These are phyloP conservation scores for Dicroscelio sp. DNA, from an alignment of 2,888 invertebrate species.

Conservation along the genomic window DNA sequence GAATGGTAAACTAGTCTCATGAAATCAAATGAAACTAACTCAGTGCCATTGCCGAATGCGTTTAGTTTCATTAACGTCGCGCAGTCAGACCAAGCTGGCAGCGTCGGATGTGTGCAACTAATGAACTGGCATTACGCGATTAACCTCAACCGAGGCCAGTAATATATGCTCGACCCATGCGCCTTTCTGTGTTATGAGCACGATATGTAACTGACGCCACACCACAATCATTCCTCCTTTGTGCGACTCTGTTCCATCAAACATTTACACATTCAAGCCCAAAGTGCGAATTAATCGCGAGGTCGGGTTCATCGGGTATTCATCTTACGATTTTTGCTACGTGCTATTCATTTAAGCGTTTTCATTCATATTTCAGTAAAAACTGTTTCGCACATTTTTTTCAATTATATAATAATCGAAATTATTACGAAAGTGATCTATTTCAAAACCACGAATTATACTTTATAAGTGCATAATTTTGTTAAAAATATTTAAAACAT, in stretches of 20 bases:
- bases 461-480: too few relatives aligned
- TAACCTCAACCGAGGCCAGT: conserved; percentile 89
- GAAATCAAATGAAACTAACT: conserved; percentile 90
- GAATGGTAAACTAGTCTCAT: conserved; percentile 86
- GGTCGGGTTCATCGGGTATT: too few relatives aligned
- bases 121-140: conserved; percentile 91
- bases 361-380: too few relatives aligned
- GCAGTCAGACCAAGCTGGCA: conserved; percentile 85
- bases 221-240: conserved; percentile 73
- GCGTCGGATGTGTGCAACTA: conserved; percentile 88
- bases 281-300: background rate
- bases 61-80: conserved; percentile 89
- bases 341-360: too few relatives aligned
- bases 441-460: too few relatives aligned
- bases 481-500: too few relatives aligned
- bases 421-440: too few relatives aligned
- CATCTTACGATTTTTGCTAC: too few relatives aligned
- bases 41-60: conserved; percentile 88
- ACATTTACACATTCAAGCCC: conserved; percentile 40
- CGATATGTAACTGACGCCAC: conserved; percentile 75
- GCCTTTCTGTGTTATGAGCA: conserved; percentile 80
- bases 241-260: conserved; percentile 54
- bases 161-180: conserved; percentile 87
- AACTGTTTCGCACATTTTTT: too few relatives aligned
- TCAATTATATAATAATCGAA: too few relatives aligned